Conservation (phyloP, 2,797 vertebrate genomes). For the Aulostomus chinensis region DNA sequence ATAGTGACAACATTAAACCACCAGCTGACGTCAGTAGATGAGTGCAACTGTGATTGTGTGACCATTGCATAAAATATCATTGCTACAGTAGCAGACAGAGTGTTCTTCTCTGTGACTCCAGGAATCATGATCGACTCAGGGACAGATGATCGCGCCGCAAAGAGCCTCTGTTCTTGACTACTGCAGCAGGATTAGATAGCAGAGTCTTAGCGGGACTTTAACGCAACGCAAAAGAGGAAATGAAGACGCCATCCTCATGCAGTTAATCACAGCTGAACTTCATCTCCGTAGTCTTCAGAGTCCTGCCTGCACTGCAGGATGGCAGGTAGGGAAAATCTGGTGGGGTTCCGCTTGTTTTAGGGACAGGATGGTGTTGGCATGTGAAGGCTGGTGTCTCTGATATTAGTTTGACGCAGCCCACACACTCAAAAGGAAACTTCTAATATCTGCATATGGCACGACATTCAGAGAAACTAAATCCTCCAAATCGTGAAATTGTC, state of each 20-base stretch:
- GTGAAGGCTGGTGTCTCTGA: background rate
- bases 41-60: conserved; percentile 50
- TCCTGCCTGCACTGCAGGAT: conserved; percentile 38
- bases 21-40: conserved; percentile 67
- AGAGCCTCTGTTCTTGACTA: conserved; percentile 15
- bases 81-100: conserved; percentile 41
- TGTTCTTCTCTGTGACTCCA: conserved; percentile 35
- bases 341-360: background rate
- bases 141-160: conserved; percentile 21
- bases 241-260: conserved; percentile 36
- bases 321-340: conserved; percentile 47
- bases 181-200: conserved; percentile 22
- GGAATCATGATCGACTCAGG: conserved; percentile 37
- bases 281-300: conserved; percentile 21
- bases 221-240: conserved; percentile 18
- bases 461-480: too few relatives aligned
- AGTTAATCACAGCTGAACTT: conserved; percentile 48
- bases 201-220: conserved; percentile 26
- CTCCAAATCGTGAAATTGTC: too few relatives aligned
- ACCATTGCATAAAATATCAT: conserved; percentile 39
- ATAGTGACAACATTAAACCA: conserved; percentile 60
- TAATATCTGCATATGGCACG: too few relatives aligned
- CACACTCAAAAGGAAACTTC: too few relatives aligned
- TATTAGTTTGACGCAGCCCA: too few relatives aligned
- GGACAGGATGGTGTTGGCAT: background rate